phyloP scores from a whole-genome alignment of 2,888 invertebrate species.

The Nomada ruficornis region DNA sequence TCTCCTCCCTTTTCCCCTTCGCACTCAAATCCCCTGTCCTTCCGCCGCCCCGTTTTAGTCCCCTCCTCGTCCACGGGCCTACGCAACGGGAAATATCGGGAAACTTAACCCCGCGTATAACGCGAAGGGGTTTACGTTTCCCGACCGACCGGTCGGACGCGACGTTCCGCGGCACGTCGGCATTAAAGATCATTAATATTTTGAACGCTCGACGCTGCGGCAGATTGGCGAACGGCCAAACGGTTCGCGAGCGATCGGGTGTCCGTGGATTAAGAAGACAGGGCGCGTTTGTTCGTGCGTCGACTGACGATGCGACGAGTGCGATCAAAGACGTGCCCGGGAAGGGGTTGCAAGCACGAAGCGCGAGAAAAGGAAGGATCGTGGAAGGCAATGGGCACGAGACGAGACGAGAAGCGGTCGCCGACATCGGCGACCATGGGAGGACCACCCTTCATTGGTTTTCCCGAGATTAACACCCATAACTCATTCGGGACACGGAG shows the following conservation, averaged over 20 bases:
- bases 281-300: constrained; percentile 73
- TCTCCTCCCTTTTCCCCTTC: constrained; percentile 38
- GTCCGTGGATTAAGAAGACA: constrained; percentile 64
- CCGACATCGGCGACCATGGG: constrained; percentile 43
- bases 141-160: neutral
- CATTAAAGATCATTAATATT: constrained; percentile 75
- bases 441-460: constrained; percentile 76
- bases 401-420: constrained; percentile 24
- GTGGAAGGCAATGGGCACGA: constrained; percentile 15
- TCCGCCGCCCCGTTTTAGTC: constrained; percentile 31
- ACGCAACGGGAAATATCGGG: constrained; percentile 21
- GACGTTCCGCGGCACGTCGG: neutral
- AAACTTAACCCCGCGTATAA: neutral
- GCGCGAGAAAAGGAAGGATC: constrained; percentile 6
- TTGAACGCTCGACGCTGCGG: constrained; percentile 60
- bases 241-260: constrained; percentile 69
- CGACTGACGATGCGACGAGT: constrained; percentile 68
- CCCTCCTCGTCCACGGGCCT: constrained; percentile 34
- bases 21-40: constrained; percentile 27
- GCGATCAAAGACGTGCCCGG: constrained; percentile 12
- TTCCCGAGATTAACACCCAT: constrained; percentile 84
- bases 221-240: constrained; percentile 73
- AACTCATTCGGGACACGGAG: constrained; percentile 82
- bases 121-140: no score
- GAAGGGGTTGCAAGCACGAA: neutral